A percentile compares a stretch with the other conserved stretches of the same genome.
phyloP scores from a whole-genome alignment of 2,113 vertebrate genomes.

The Bostrychus sinensis region DNA sequence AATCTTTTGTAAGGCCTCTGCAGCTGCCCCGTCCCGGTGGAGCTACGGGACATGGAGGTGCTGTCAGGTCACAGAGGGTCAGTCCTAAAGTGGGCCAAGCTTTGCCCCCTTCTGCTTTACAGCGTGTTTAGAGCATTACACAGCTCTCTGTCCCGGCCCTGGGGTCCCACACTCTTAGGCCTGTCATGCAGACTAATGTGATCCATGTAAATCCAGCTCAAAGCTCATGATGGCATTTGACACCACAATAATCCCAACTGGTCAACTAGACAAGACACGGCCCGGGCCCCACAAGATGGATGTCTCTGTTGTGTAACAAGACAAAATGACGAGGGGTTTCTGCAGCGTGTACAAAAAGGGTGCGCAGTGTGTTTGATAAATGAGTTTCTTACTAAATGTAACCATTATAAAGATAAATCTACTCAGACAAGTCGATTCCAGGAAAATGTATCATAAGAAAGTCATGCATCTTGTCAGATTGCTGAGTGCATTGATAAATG shows the following conservation, averaged over 20 bases:
- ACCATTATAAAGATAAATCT: no score
- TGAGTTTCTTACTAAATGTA: no score
- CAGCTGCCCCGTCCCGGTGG: constrained; percentile 49
- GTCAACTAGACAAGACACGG: neutral
- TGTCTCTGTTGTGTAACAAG: constrained; percentile 24
- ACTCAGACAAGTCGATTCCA: no score
- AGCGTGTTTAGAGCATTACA: constrained; percentile 50
- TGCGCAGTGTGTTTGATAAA: no score
- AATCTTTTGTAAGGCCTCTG: constrained; percentile 43
- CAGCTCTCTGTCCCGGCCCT: constrained; percentile 51
- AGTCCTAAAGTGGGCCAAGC: neutral
- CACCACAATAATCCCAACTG: constrained; percentile 20
- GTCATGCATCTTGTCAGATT: no score
- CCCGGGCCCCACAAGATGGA: neutral
- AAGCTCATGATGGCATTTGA: constrained; percentile 38
- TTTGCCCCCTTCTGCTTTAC: constrained; percentile 29
- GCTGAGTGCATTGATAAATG: no score
- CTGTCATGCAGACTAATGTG: constrained; percentile 32
- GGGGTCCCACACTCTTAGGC: constrained; percentile 10
- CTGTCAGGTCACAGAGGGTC: constrained; percentile 19
- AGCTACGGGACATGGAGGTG: constrained; percentile 7
- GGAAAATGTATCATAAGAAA: no score
- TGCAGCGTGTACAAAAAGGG: no score
- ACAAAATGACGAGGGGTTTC: neutral
- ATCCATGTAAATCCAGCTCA: constrained; percentile 31